Percentiles rank a stretch among this genome's conserved stretches.
These are phyloP conservation scores for Cyprinodon diabolis DNA, from an alignment of 2,797 vertebrate genomes.

Conservation along the genomic window DNA sequence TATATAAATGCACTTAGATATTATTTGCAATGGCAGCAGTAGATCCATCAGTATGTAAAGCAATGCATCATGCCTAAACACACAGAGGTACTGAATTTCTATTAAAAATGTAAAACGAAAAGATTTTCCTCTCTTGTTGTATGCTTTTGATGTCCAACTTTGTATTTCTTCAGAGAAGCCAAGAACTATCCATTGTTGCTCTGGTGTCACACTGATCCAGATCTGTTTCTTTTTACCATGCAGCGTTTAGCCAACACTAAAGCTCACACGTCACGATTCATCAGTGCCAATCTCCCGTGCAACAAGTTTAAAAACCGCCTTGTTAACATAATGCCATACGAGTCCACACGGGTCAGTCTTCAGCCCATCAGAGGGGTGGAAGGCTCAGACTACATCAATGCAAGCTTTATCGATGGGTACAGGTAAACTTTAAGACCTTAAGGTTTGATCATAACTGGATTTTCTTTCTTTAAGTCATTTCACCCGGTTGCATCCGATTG, in stretches of 20 bases:
- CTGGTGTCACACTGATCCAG: conserved; percentile 6
- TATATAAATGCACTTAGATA: not conserved
- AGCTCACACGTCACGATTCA: conserved; percentile 99
- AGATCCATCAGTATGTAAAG: not conserved
- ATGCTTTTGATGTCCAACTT: not conserved
- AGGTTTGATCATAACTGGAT: not conserved
- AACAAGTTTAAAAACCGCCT: conserved; percentile 99
- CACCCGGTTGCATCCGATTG: conserved; percentile 4
- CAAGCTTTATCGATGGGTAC: conserved; percentile 99
- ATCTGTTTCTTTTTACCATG: conserved; percentile 11
- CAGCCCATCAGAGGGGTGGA: conserved; percentile 98
- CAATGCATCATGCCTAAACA: not conserved
- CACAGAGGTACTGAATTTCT: not conserved
- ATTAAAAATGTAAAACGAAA: not conserved
- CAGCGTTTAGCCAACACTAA: conserved; percentile 98
- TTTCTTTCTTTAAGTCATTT: not conserved
- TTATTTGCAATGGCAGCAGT: not conserved
- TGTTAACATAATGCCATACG: conserved; percentile 99
- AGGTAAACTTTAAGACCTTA: conserved; percentile 77
- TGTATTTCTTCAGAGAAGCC: conserved; percentile 19
- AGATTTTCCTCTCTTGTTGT: not conserved
- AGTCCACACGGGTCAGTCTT: conserved; percentile 96
- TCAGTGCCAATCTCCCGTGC: conserved; percentile 99
- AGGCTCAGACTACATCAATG: conserved; percentile 99
- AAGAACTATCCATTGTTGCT: conserved; percentile 12